Conservation (phyloP, 2,797 vertebrate species). For the Galago senegalensis region DNA sequence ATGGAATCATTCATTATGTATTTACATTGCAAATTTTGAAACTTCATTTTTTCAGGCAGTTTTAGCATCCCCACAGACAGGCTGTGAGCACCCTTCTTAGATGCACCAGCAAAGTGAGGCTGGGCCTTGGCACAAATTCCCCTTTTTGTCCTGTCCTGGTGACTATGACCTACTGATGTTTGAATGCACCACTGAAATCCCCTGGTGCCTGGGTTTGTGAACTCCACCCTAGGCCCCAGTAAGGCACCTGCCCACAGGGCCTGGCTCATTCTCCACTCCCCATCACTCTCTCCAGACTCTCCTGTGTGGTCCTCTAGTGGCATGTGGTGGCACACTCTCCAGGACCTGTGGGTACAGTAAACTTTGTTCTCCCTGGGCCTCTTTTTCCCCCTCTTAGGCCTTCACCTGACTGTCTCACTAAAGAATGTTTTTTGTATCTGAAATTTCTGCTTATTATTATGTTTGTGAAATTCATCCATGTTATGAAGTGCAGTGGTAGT, state of each 20-base stretch:
- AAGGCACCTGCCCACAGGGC: neutral
- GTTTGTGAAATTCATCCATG: neutral
- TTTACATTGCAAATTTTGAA: neutral
- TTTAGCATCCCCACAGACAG: neutral
- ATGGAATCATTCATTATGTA: neutral
- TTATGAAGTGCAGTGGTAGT: neutral
- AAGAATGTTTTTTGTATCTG: neutral
- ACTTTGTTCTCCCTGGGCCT: neutral
- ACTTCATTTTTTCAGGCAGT: neutral
- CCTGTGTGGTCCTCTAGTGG: neutral
- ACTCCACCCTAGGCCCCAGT: neutral
- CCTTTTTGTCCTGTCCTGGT: neutral
- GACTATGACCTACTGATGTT: neutral
- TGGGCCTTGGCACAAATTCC: neutral
- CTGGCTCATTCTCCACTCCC: neutral
- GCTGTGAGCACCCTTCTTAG: neutral
- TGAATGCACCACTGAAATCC: neutral
- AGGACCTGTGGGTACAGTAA: neutral
- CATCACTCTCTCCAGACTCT: neutral
- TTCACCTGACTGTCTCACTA: neutral
- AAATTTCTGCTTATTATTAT: neutral
- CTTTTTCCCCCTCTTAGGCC: neutral
- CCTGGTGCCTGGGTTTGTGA: neutral
- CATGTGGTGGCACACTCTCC: neutral
- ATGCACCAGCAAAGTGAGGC: neutral